A percentile compares a stretch with the other conserved stretches of the same genome.
Conservation (phyloP, 2,797 vertebrate genomes). For the Sebastes kiyomatsui region DNA sequence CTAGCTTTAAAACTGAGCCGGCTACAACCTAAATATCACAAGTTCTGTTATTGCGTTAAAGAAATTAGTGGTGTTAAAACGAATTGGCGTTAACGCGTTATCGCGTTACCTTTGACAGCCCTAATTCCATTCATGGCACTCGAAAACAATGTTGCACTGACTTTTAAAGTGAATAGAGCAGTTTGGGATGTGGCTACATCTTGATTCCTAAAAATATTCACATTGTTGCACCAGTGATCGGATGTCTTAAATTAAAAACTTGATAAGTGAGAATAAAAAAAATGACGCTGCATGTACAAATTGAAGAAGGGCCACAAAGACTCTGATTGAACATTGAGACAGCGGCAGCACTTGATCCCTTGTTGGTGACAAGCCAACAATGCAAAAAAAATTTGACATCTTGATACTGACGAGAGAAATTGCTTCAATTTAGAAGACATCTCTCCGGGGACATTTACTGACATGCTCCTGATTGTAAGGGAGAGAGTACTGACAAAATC, state of each 20-base stretch:
- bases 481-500: constrained; percentile 53
- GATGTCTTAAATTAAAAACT: neutral
- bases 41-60: too few relatives aligned
- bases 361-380: constrained; percentile 12
- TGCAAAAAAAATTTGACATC: constrained; percentile 21
- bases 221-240: neutral
- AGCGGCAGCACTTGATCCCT: neutral
- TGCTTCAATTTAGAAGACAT: constrained; percentile 31
- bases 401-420: constrained; percentile 15
- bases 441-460: constrained; percentile 20
- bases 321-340: neutral
- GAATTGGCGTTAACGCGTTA: too few relatives aligned
- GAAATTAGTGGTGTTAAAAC: too few relatives aligned
- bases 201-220: neutral
- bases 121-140: neutral
- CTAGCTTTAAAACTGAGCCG: too few relatives aligned
- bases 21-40: too few relatives aligned
- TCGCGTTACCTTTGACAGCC: too few relatives aligned
- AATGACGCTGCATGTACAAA: neutral
- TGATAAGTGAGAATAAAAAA: neutral
- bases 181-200: neutral
- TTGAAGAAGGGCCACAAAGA: neutral
- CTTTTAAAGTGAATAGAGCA: neutral
- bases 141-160: neutral
- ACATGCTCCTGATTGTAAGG: constrained; percentile 41